Conservation (phyloP, 1,140 invertebrate genomes). For the Drosophila pseudoobscura region DNA sequence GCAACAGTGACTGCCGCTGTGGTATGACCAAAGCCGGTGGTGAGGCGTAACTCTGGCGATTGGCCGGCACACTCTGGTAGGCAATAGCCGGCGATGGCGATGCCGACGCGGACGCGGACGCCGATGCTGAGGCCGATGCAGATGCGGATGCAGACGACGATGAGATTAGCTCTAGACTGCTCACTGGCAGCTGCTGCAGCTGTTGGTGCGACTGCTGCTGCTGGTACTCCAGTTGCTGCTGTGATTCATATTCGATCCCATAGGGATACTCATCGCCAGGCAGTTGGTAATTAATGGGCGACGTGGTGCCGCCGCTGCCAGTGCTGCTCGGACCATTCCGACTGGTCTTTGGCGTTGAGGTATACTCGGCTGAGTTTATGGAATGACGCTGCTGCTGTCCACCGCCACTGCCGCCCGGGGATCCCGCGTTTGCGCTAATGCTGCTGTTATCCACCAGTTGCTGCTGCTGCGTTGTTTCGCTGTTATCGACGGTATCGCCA, state of each 20-base stretch:
- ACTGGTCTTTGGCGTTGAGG: constrained; percentile 71
- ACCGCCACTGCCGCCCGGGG: constrained; percentile 22
- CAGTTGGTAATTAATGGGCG: constrained; percentile 73
- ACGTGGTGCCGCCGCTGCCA: constrained; percentile 64
- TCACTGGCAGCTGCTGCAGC: constrained; percentile 33
- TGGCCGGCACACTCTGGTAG: constrained; percentile 48
- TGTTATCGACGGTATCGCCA: constrained; percentile 60
- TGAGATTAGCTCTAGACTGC: constrained; percentile 32
- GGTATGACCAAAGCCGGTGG: constrained; percentile 72
- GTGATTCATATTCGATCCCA: constrained; percentile 72
- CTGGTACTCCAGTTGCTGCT: constrained; percentile 44
- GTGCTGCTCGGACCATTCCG: constrained; percentile 51
- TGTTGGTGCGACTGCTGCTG: constrained; percentile 16
- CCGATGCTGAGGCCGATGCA: background rate
- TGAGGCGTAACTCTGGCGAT: constrained; percentile 67
- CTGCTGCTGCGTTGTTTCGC: constrained; percentile 26
- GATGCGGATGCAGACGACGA: no score
- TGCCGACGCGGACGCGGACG: constrained; percentile 8
- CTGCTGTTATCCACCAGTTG: background rate
- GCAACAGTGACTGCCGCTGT: constrained; percentile 74
- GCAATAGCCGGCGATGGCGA: constrained; percentile 44
- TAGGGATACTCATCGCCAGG: constrained; percentile 69
- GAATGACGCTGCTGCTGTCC: constrained; percentile 71
- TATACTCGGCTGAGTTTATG: constrained; percentile 73
- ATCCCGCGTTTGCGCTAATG: constrained; percentile 40